These are phyloP conservation scores for Cephalopterus ornatus DNA, from an alignment of 2,113 vertebrate species.

Conservation along the genomic window DNA sequence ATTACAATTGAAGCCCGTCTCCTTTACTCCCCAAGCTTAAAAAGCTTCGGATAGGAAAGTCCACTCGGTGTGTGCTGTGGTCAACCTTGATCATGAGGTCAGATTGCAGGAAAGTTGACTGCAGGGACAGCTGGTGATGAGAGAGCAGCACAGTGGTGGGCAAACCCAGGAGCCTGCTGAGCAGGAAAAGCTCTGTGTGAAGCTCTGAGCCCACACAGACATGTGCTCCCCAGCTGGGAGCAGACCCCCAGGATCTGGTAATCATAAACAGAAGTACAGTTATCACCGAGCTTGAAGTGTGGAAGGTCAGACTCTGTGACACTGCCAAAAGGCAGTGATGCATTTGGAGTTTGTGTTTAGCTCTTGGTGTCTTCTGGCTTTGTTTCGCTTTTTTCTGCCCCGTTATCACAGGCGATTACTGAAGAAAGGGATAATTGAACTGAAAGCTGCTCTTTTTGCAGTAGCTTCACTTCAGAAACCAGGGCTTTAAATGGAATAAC, in stretches of 20 bases:
- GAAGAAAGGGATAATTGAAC: neutral
- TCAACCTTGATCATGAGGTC: neutral
- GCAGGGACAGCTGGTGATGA: neutral
- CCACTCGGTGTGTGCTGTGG: neutral
- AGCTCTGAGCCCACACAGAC: neutral
- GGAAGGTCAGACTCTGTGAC: neutral
- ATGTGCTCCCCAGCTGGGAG: conserved; percentile 6
- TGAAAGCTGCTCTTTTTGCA: neutral
- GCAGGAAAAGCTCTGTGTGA: conserved; percentile 8
- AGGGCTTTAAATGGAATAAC: neutral
- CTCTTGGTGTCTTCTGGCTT: neutral
- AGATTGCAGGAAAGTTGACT: neutral
- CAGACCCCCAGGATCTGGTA: neutral
- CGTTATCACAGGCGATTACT: neutral
- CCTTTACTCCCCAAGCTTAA: neutral
- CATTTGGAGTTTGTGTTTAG: neutral
- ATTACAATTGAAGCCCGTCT: neutral
- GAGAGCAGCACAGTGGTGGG: neutral
- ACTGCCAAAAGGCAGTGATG: neutral
- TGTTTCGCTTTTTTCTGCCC: neutral
- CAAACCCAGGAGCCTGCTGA: neutral
- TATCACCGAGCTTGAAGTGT: neutral
- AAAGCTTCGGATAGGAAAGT: neutral
- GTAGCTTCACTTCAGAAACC: neutral
- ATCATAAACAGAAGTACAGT: neutral